Evolutionary conservation across 2,888 invertebrate species (phyloP).

Genomic region (Temnothorax rugatulus): DNA sequence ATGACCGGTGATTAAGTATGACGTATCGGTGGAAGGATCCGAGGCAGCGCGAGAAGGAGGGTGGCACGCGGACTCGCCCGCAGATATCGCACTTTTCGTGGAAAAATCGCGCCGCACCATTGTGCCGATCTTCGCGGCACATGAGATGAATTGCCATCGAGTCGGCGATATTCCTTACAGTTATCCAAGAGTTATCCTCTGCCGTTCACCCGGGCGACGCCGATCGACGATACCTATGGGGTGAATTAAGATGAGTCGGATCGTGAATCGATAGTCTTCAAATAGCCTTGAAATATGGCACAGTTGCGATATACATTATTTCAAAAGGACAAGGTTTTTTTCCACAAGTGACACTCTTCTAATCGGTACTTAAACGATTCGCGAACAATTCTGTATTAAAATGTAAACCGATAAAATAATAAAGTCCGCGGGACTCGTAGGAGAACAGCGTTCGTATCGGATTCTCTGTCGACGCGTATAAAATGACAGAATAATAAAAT

Average conservation of each 20-base stretch:
- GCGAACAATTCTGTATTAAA: slow-evolving; percentile 6
- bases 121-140: slow-evolving; percentile 43
- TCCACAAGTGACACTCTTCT: not conserved
- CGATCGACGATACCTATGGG: not conserved
- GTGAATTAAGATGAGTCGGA: slow-evolving; percentile 5
- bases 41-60: slow-evolving; percentile 47
- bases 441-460: slow-evolving; percentile 37
- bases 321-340: not conserved
- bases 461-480: slow-evolving; percentile 46
- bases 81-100: slow-evolving; percentile 47
- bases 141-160: slow-evolving; percentile 27
- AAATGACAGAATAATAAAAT: slow-evolving; percentile 57
- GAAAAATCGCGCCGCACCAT: slow-evolving; percentile 45
- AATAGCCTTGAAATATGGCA: not conserved
- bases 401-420: slow-evolving; percentile 47
- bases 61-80: slow-evolving; percentile 34
- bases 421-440: slow-evolving; percentile 38
- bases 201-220: not conserved
- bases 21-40: slow-evolving; percentile 75
- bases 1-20: slow-evolving; percentile 80
- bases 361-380: not conserved
- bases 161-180: slow-evolving; percentile 23
- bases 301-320: not conserved
- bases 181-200: not conserved
- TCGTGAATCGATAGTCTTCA: not conserved